phyloP scores from a whole-genome alignment of 2,797 vertebrate genomes.

The Sciurus vulgaris region DNA sequence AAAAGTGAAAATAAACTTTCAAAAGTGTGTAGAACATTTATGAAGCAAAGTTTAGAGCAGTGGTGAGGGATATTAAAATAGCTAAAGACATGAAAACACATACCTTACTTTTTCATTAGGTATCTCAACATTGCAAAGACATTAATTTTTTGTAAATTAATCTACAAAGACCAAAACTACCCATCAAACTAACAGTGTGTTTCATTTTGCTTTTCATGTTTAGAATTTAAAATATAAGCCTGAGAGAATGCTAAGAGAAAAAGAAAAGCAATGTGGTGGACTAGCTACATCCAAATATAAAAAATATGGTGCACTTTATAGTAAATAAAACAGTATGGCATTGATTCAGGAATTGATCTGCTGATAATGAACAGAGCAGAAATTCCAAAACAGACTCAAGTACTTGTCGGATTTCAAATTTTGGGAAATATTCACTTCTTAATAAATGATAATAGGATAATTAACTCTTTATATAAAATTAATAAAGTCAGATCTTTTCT shows the following conservation, averaged over 20 bases:
- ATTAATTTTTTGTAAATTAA: constrained; percentile 16
- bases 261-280: constrained; percentile 11
- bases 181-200: background rate
- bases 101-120: background rate
- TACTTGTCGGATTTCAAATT: background rate
- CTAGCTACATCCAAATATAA: background rate
- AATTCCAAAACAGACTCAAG: background rate
- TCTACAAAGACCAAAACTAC: background rate
- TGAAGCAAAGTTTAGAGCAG: constrained; percentile 11
- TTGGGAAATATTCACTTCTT: background rate
- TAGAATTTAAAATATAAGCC: constrained; percentile 16
- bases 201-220: constrained; percentile 36
- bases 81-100: background rate
- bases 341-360: background rate
- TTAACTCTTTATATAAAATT: background rate
- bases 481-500: background rate
- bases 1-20: constrained; percentile 29
- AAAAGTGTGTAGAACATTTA: constrained; percentile 35
- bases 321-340: constrained; percentile 61
- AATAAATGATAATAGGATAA: background rate
- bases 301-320: constrained; percentile 2
- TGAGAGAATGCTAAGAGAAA: background rate
- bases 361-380: background rate
- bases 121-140: background rate
- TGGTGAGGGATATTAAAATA: background rate